Percentiles rank a stretch among this genome's conserved stretches.
phyloP scores from a whole-genome alignment of 1,140 invertebrate genomes.

The Cyphomyrmex costatus region DNA sequence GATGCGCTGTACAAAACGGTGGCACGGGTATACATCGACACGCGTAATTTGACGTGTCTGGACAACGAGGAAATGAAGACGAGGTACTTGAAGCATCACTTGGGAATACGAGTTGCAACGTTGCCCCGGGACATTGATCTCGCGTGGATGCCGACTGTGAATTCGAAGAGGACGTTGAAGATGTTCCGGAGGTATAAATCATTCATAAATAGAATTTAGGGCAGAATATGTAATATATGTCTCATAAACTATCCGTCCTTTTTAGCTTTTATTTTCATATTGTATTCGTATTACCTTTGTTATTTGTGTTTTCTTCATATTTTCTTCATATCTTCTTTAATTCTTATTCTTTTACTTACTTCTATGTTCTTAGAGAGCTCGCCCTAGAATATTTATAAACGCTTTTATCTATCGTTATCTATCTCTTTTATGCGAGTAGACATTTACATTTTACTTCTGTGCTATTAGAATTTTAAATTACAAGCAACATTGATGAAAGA shows the following conservation, averaged over 20 bases:
- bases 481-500: not conserved
- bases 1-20: slow-evolving; percentile 77
- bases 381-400: no score
- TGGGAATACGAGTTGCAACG: slow-evolving; percentile 72
- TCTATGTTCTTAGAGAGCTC: no score
- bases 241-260: not conserved
- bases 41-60: slow-evolving; percentile 74
- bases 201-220: slow-evolving; percentile 18
- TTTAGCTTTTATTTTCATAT: no score
- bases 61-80: slow-evolving; percentile 41
- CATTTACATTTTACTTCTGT: slow-evolving; percentile 15
- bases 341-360: no score
- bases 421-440: not conserved
- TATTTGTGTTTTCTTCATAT: no score
- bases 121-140: slow-evolving; percentile 79
- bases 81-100: slow-evolving; percentile 76
- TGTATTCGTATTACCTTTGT: no score
- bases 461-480: not conserved
- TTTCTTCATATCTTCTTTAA: no score
- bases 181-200: slow-evolving; percentile 68
- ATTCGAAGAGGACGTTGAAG: slow-evolving; percentile 67
- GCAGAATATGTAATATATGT: not conserved
- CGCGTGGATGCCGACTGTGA: slow-evolving; percentile 73
- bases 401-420: no score
- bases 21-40: slow-evolving; percentile 78